These are phyloP conservation scores for Uria lomvia DNA, from an alignment of 2,113 vertebrate species.

Conservation along the genomic window DNA sequence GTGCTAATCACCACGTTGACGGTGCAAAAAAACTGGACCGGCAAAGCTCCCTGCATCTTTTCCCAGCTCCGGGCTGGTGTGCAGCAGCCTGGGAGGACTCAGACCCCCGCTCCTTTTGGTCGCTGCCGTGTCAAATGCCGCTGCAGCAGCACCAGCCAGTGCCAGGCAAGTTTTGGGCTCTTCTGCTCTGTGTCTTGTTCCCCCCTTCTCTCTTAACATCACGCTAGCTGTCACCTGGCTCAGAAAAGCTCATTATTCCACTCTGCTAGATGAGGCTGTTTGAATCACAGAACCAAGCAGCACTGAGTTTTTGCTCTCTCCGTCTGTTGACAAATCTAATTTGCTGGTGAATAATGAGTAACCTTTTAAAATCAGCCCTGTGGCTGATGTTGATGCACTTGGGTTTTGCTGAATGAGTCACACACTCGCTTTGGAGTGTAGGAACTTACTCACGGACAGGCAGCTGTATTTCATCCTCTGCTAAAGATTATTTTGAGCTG, in stretches of 20 bases:
- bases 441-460: neutral
- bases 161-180: neutral
- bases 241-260: neutral
- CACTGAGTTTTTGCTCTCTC: neutral
- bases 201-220: neutral
- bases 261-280: neutral
- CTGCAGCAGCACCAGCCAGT: neutral
- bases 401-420: neutral
- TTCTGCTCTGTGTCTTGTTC: neutral
- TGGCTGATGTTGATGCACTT: neutral
- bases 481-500: neutral
- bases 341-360: neutral
- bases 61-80: fast-evolving
- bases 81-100: neutral
- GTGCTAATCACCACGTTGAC: fast-evolving
- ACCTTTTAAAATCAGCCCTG: neutral
- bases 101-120: neutral
- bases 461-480: constrained; percentile 5
- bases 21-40: neutral
- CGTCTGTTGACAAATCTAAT: neutral
- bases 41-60: neutral
- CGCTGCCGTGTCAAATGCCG: fast-evolving
- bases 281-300: neutral
- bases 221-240: neutral
- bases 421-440: neutral